phyloP scores from a whole-genome alignment of 2,888 invertebrate genomes.

The Eubasilissa splendida region DNA sequence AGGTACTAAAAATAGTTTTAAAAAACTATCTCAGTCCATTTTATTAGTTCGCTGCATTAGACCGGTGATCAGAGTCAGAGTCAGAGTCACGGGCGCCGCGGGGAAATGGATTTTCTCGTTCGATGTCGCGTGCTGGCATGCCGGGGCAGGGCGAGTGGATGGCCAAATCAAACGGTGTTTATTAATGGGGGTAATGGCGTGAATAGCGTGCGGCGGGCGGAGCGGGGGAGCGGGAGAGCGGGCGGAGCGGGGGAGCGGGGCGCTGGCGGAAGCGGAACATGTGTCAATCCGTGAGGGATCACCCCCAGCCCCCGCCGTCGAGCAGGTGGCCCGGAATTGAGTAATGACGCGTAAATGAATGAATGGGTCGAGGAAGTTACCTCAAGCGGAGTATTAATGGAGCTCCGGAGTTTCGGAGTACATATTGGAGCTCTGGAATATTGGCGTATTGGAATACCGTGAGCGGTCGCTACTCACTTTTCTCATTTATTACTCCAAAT shows the following conservation, averaged over 20 bases:
- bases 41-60: no score
- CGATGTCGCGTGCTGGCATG: neutral
- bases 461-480: neutral
- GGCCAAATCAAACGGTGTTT: constrained; percentile 26
- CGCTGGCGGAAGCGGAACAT: constrained; percentile 35
- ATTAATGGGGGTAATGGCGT: constrained; percentile 35
- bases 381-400: constrained; percentile 1
- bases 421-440: neutral
- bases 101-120: no score
- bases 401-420: neutral
- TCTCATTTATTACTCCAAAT: neutral
- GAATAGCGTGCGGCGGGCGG: constrained; percentile 9
- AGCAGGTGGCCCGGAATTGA: constrained; percentile 18
- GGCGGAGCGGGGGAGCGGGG: neutral
- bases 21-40: no score
- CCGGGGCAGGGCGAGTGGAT: neutral
- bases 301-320: constrained; percentile 28
- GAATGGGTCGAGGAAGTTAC: constrained; percentile 2
- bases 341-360: constrained; percentile 22
- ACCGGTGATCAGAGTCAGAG: no score
- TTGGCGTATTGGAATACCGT: neutral
- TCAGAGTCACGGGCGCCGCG: no score
- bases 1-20: no score
- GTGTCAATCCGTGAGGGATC: constrained; percentile 53
- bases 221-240: neutral